phyloP scores from a whole-genome alignment of 1,140 invertebrate genomes.

The Tribolium madens region DNA sequence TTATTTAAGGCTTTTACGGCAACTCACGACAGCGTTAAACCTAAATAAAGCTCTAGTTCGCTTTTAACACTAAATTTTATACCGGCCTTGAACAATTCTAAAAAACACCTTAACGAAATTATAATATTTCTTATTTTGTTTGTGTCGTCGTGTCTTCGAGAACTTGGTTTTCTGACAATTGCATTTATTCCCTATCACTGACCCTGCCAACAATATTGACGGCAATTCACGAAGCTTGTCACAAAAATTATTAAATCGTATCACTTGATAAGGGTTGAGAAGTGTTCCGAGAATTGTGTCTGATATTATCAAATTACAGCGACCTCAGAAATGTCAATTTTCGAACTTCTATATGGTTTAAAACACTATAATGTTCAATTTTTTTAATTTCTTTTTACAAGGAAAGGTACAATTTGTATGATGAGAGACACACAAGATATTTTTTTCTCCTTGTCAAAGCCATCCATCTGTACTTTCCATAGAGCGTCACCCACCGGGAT shows the following conservation, averaged over 20 bases:
- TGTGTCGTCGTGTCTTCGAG: neutral
- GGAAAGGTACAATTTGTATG: constrained; percentile 46
- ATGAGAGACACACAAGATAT: constrained; percentile 53
- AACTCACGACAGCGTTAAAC: neutral
- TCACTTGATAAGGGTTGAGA: constrained; percentile 19
- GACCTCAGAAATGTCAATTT: constrained; percentile 5
- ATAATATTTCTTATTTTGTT: neutral
- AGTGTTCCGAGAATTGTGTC: constrained; percentile 3
- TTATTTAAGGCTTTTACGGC: neutral
- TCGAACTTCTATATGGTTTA: constrained; percentile 2
- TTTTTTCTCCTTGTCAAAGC: constrained; percentile 42
- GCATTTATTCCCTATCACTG: constrained; percentile 22
- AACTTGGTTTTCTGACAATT: neutral
- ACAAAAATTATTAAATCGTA: constrained; percentile 36
- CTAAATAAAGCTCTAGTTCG: too few species aligned
- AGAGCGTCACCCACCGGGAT: constrained; percentile 53
- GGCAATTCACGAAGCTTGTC: constrained; percentile 11
- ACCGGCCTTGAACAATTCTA: too few species aligned
- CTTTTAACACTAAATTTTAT: too few species aligned
- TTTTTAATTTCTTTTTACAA: constrained; percentile 21
- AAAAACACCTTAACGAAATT: neutral
- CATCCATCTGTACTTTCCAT: constrained; percentile 52
- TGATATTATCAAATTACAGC: constrained; percentile 21
- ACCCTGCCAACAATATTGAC: constrained; percentile 19
- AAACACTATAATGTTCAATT: neutral